phyloP scores from a whole-genome alignment of 2,888 invertebrate species.

The Cephus sareptanus region DNA sequence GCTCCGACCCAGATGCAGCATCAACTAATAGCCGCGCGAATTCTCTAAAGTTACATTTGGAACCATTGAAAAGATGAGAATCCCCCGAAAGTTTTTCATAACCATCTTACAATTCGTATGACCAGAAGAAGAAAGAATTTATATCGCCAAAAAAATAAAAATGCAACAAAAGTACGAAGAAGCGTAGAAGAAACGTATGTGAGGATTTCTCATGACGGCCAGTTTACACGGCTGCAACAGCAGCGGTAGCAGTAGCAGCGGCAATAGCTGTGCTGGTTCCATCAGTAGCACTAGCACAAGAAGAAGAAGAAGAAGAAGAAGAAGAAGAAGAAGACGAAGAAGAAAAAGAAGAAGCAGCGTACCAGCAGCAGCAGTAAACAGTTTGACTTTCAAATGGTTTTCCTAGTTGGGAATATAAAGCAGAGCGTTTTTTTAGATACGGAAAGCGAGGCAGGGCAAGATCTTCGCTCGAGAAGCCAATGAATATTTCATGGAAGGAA shows the following conservation, averaged over 20 bases:
- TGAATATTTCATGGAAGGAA: slow-evolving; percentile 46
- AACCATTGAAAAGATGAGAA: background rate
- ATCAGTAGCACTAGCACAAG: background rate
- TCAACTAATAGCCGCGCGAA: background rate
- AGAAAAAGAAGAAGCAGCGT: slow-evolving; percentile 15
- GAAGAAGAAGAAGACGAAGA: background rate
- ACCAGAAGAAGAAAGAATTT: background rate
- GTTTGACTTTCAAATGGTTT: slow-evolving; percentile 49
- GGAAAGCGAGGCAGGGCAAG: slow-evolving; percentile 32
- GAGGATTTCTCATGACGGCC: background rate
- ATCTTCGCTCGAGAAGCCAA: slow-evolving; percentile 33
- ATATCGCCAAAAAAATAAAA: background rate
- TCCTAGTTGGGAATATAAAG: slow-evolving; percentile 44
- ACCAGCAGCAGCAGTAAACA: slow-evolving; percentile 37
- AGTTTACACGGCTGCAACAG: background rate
- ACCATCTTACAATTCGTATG: background rate
- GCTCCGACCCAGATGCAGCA: background rate
- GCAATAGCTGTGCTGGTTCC: background rate
- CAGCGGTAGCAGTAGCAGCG: background rate
- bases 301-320: no score
- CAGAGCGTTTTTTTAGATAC: slow-evolving; percentile 36
- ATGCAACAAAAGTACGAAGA: background rate
- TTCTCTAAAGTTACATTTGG: background rate
- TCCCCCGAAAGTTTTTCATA: background rate
- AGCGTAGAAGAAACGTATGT: background rate